Base-by-base conservation (phyloP, 2,113 vertebrate species). In the Perca fluviatilis region DNA sequence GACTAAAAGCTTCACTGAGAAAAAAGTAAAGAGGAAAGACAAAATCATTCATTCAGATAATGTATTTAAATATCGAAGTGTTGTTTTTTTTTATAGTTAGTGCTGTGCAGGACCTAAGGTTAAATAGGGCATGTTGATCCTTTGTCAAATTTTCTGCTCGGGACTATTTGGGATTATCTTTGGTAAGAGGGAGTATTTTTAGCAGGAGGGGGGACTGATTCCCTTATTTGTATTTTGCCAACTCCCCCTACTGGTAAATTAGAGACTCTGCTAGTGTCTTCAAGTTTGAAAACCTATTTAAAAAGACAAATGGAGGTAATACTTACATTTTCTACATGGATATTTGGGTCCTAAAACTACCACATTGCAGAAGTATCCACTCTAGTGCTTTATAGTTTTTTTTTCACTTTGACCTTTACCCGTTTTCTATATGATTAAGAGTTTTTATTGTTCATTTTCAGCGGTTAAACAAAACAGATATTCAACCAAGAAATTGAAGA, bases 151-250 rank as follows among this genome's bases (percentile, higher is more conserved):
- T 12, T 63, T 72, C 62, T 71, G n/a, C 43, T 86, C 65, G 50
- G 64, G 43, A 58, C 33, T 74, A 21, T 80, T 74, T 68, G 68
- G 15, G 62, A 85, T 76, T 86, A 73, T 79, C 61, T 15, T 47
- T 18, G 33, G 58, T 70, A 82, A 66, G 43, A 82, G 54, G 36
- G 5, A 71, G 25, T 73, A 74, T 79, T 89, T 86, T 84, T 77
- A 84, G 76, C n/a, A 47, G 15, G 51, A 68, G 50, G 36, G 13
- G 1, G 60, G 16, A 27, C 36, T 64, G 10, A 74, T 61, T 74
- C 64, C 43, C 23, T 57, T 0, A 30, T 74, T 60, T 83, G 6
- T 73, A 64, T 76, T 86, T 80, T 71, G 18, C 40, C 13, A 74
- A 70, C 70, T 74, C 77, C 70, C 67, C 27, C 77, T 85, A 30